A percentile compares a stretch with the other conserved stretches of the same genome.
Evolutionary conservation across 2,797 vertebrate genomes (phyloP).

Genomic region (Nannoperca australis): DNA sequence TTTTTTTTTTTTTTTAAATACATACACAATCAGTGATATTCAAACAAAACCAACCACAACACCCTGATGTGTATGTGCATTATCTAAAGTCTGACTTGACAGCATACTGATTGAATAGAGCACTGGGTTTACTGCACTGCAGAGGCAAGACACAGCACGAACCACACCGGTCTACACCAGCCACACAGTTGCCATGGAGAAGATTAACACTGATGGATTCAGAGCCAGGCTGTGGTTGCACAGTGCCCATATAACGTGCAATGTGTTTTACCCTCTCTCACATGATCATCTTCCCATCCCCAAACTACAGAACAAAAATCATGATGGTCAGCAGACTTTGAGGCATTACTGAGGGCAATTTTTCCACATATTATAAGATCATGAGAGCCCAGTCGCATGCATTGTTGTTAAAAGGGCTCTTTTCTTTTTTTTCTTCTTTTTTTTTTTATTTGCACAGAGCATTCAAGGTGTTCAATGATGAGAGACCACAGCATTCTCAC

Average conservation of each 20-base stretch:
- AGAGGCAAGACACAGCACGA: slow-evolving; percentile 72
- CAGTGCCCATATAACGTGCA: slow-evolving; percentile 70
- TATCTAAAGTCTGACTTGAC: slow-evolving; percentile 71
- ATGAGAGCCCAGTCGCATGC: slow-evolving; percentile 71
- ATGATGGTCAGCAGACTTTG: slow-evolving; percentile 59
- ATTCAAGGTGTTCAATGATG: slow-evolving; percentile 60
- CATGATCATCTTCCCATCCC: slow-evolving; percentile 22
- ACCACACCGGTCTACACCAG: slow-evolving; percentile 71
- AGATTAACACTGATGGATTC: slow-evolving; percentile 78
- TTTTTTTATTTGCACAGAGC: slow-evolving; percentile 52
- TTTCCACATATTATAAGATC: slow-evolving; percentile 64
- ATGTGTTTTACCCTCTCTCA: slow-evolving; percentile 63
- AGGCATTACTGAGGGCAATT: slow-evolving; percentile 56
- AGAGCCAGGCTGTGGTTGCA: slow-evolving; percentile 67
- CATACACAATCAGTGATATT: slow-evolving; percentile 76
- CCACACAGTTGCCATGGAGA: slow-evolving; percentile 81
- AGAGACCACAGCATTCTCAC: slow-evolving; percentile 57
- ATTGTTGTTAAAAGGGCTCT: slow-evolving; percentile 59
- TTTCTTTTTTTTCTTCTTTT: neutral
- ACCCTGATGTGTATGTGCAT: slow-evolving; percentile 74
- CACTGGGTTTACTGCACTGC: slow-evolving; percentile 80
- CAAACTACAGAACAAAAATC: slow-evolving; percentile 49
- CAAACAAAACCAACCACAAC: slow-evolving; percentile 73
- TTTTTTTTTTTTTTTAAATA: slow-evolving; percentile 44
- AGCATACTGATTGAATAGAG: slow-evolving; percentile 78